Evolutionary conservation across 1,140 invertebrate genomes (phyloP), one percentile per base, ranked within the genome.

Genomic region (Lethrus apterus): DNA sequence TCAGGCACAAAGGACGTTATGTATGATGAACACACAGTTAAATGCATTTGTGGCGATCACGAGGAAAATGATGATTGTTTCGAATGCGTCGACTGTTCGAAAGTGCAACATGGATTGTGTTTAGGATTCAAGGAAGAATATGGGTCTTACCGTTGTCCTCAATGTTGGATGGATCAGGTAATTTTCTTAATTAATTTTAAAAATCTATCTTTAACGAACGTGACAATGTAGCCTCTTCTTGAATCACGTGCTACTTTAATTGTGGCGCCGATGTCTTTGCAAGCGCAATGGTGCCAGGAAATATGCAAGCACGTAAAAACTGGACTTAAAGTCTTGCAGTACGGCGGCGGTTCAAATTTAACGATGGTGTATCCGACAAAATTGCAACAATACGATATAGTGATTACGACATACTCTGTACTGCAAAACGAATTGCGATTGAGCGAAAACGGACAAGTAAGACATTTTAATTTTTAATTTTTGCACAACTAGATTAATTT

Each of bases 271-370:
- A 55, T 57, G 7, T 70, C 78, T 23, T 83, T 89, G 15, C 70
- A 72, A 44, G 67, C 75, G 48, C 86, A 89, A 62, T 89, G 86
- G 86, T 66, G 74, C 4, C 70, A 78, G n/a, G 86, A 89, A 62
- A 83, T 88, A 38, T 54, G 67, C 26, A 78, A 76, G 52, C 85
- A 88, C 61, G 66, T 86, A 8, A 66, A 71, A 17, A 60, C 70
- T 20, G 51, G 60, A 19, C 59, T 83, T 8, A 75, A 68, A 57
- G 73, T 85, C 8, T 64, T 80, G 24, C 65, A 77, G 38, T 83
- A 82, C 54, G 59, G 67, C 10, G 74, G 74, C 5, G 69, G 79
- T 8, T 59, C 69, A 7, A 65, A 69, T 5, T 66, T 73, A 29
- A 70, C 74, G 18, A 86, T 78, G 64, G 67, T 83, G 11, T 82